phyloP scores from a whole-genome alignment of 2,113 vertebrate genomes.

The Toxotes jaculatrix region DNA sequence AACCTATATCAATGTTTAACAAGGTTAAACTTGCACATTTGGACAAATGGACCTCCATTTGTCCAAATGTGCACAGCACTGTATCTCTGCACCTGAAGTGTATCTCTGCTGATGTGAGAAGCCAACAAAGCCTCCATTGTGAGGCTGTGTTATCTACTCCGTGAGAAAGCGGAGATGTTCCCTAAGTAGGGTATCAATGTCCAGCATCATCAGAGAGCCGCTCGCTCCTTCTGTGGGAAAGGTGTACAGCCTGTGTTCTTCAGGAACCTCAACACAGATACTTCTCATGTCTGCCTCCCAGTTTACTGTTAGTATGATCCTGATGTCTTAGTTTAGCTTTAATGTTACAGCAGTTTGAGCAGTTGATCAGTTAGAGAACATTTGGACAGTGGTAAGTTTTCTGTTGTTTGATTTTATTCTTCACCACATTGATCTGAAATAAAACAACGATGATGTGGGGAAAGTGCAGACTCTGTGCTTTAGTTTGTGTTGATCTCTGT shows the following conservation, averaged over 20 bases:
- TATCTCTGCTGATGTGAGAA: slow-evolving; percentile 39
- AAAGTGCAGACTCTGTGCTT: neutral
- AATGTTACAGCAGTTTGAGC: too few species aligned
- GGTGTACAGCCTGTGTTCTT: slow-evolving; percentile 4
- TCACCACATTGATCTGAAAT: neutral
- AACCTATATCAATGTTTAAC: neutral
- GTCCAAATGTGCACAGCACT: neutral
- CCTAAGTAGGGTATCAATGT: slow-evolving; percentile 64
- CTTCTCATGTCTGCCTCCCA: neutral
- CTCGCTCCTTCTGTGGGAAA: slow-evolving; percentile 54
- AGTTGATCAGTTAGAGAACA: too few species aligned
- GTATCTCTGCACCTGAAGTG: slow-evolving; percentile 14
- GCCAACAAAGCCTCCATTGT: slow-evolving; percentile 75
- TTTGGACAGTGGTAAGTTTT: too few species aligned
- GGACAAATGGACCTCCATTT: neutral
- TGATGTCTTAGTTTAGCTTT: too few species aligned
- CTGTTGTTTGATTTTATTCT: too few species aligned
- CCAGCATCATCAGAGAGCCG: slow-evolving; percentile 32
- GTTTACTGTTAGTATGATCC: neutral
- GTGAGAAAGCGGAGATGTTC: slow-evolving; percentile 74
- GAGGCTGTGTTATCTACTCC: slow-evolving; percentile 60
- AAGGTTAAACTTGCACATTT: slow-evolving; percentile 6
- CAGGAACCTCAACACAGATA: neutral
- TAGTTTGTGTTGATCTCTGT: neutral
- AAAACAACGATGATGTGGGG: neutral